Conservation (phyloP, 2,797 vertebrate species). For the Denticeps clupeoides region DNA sequence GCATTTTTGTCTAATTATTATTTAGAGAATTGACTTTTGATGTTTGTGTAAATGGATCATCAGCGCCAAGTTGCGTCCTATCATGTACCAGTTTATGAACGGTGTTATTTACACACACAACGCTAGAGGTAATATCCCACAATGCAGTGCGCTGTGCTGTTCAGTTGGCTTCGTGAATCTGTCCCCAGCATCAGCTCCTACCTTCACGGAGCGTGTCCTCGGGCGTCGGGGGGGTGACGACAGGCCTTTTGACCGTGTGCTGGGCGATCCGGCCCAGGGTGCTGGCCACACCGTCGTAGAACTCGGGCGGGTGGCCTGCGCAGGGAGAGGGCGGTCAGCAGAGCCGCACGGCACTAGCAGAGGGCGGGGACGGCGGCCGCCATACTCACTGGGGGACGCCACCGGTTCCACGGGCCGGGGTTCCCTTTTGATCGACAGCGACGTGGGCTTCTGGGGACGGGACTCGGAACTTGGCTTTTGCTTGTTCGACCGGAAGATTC, state of each 20-base stretch:
- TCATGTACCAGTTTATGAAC: no score
- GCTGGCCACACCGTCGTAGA: slow-evolving; percentile 54
- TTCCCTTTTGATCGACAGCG: neutral
- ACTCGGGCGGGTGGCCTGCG: slow-evolving; percentile 44
- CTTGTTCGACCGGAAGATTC: slow-evolving; percentile 34
- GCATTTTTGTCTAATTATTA: no score
- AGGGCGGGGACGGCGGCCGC: neutral
- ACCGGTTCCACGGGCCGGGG: accelerated
- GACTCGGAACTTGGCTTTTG: slow-evolving; percentile 15
- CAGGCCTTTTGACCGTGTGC: slow-evolving; percentile 32
- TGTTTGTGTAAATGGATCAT: no score
- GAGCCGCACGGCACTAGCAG: neutral
- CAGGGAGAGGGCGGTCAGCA: neutral
- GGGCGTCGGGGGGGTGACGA: neutral
- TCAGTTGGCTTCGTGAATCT: slow-evolving; percentile 13
- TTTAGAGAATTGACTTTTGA: no score
- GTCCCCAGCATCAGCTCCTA: no score
- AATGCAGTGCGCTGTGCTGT: slow-evolving; percentile 13
- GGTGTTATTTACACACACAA: no score
- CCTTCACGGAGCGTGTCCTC: no score
- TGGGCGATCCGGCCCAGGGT: slow-evolving; percentile 51
- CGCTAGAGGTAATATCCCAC: no score
- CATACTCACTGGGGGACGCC: slow-evolving; percentile 43
- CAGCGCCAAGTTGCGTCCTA: no score
- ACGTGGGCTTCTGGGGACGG: slow-evolving; percentile 19